Evolutionary conservation across 2,797 vertebrate species (phyloP).

Genomic region (Anableps anableps): DNA sequence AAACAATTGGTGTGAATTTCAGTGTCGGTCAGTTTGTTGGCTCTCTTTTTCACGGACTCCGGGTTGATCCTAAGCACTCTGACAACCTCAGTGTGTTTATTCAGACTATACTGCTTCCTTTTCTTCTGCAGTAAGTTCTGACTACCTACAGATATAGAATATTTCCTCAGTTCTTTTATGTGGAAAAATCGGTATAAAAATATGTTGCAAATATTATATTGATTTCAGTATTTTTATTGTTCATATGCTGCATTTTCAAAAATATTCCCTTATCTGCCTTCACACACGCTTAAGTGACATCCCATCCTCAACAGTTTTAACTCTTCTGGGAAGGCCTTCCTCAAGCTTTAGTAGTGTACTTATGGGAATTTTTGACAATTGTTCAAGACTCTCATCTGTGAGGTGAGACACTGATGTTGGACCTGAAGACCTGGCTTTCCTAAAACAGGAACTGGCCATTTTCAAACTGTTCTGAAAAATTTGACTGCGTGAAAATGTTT

Average conservation of each 20-base stretch:
- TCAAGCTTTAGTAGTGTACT: too few species aligned
- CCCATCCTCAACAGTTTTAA: too few species aligned
- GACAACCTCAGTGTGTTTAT: constrained; percentile 4
- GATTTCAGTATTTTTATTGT: not conserved
- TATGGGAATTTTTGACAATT: too few species aligned
- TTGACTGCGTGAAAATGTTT: not conserved
- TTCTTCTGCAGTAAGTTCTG: not conserved
- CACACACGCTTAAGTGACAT: too few species aligned
- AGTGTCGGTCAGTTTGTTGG: constrained; percentile 35
- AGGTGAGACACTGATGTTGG: not conserved
- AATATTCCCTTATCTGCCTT: too few species aligned
- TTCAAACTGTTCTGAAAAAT: not conserved
- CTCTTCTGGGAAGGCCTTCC: too few species aligned
- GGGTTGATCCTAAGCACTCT: constrained; percentile 32
- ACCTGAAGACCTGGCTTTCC: not conserved
- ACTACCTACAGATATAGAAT: not conserved
- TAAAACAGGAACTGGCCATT: not conserved
- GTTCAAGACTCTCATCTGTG: not conserved
- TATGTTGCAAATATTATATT: not conserved
- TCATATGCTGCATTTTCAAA: too few species aligned
- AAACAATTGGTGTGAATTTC: constrained; percentile 17
- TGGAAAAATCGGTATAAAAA: not conserved
- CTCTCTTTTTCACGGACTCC: constrained; percentile 48
- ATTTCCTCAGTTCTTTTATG: not conserved
- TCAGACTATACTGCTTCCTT: not conserved